phyloP scores from a whole-genome alignment of 2,888 invertebrate species.

The Himalopsyche anomala region DNA sequence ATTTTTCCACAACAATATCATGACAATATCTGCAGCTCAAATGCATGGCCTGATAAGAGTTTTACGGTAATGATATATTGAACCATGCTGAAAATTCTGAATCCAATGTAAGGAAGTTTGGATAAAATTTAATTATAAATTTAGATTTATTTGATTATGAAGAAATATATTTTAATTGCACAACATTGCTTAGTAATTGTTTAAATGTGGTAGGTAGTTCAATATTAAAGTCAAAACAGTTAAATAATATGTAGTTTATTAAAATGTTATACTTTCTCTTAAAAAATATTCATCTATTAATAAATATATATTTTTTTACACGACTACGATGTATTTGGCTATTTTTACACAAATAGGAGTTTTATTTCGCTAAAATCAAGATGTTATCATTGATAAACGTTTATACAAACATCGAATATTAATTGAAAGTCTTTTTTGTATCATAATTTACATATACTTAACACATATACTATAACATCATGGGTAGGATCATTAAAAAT shows the following conservation, averaged over 20 bases:
- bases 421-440: constrained; percentile 43
- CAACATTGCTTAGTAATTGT: background rate
- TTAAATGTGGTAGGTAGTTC: too few species aligned
- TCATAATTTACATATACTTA: constrained; percentile 43
- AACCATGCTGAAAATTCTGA: too few species aligned
- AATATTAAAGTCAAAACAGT: background rate
- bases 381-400: constrained; percentile 22
- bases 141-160: too few species aligned
- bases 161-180: background rate
- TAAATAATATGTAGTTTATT: constrained; percentile 6
- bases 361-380: constrained; percentile 29
- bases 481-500: background rate
- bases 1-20: too few species aligned
- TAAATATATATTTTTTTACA: constrained; percentile 27
- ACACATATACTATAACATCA: constrained; percentile 40
- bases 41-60: too few species aligned
- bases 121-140: too few species aligned
- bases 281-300: constrained; percentile 38
- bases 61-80: too few species aligned
- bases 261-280: constrained; percentile 20
- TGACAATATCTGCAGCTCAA: too few species aligned
- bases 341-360: constrained; percentile 24
- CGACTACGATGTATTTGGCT: constrained; percentile 27
- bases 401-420: constrained; percentile 42
- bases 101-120: too few species aligned